Conservation (phyloP, 2,888 invertebrate genomes). For the Zaprionus bogoriensis region DNA sequence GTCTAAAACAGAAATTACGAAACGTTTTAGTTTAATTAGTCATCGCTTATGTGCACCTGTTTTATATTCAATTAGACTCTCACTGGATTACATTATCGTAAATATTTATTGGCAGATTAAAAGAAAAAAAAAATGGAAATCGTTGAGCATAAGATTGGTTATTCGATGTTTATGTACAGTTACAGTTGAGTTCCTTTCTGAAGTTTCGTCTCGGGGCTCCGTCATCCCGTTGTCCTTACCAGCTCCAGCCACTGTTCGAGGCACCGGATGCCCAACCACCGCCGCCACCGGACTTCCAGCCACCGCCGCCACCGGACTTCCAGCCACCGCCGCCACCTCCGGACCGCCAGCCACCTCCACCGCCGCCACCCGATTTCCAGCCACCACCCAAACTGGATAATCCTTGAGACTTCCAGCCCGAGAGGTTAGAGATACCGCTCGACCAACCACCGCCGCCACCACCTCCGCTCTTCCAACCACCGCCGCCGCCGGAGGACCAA, state of each 20-base stretch:
- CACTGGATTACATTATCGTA: conserved; percentile 16
- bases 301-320: conserved; percentile 33
- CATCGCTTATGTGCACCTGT: too few relatives aligned
- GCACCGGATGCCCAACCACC: conserved; percentile 31
- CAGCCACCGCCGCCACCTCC: conserved; percentile 37
- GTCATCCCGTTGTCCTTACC: conserved; percentile 35
- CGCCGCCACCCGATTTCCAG: conserved; percentile 32
- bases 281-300: conserved; percentile 30
- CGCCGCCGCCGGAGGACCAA: conserved; percentile 19
- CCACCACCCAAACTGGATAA: conserved; percentile 27
- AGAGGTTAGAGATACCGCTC: conserved; percentile 27
- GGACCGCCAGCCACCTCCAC: conserved; percentile 40
- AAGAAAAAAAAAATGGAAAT: conserved; percentile 12
- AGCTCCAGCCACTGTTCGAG: conserved; percentile 52
- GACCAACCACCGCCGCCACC: conserved; percentile 46
- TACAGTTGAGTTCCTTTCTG: conserved; percentile 29
- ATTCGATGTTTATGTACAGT: conserved; percentile 18
- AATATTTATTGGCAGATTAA: conserved; percentile 36
- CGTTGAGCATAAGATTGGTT: conserved; percentile 6
- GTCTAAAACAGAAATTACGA: too few relatives aligned
- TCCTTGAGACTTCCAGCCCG: conserved; percentile 26
- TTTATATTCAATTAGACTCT: background rate
- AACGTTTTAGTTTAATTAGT: too few relatives aligned
- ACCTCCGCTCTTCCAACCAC: conserved; percentile 48
- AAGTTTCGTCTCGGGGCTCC: conserved; percentile 5